Conservation (phyloP, 2,888 invertebrate species). For the Pyrocoelia pectoralis region DNA sequence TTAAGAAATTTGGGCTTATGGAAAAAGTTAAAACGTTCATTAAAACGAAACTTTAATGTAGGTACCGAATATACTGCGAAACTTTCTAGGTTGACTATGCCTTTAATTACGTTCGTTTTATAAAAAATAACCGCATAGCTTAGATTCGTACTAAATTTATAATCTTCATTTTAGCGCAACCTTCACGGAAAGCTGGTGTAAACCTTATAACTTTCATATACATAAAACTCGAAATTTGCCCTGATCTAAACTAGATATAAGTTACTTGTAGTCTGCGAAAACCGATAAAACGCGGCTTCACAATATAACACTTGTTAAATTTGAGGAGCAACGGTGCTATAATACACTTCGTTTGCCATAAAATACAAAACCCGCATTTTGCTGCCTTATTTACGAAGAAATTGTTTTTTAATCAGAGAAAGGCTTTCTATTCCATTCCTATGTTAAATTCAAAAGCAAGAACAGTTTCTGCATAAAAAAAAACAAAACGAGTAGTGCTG, state of each 20-base stretch:
- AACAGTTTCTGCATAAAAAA: not conserved
- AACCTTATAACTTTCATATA: no score
- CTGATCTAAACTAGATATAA: slow-evolving; percentile 18
- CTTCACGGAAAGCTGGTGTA: no score
- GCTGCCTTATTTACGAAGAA: no score
- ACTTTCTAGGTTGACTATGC: not conserved
- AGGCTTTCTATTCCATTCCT: not conserved
- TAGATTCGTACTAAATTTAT: not conserved
- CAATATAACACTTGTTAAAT: slow-evolving; percentile 18
- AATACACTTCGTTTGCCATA: slow-evolving; percentile 10
- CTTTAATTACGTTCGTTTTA: not conserved
- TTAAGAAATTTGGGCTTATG: not conserved
- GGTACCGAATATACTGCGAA: not conserved
- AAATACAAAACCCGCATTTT: no score
- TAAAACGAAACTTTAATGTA: not conserved
- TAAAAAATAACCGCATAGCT: not conserved
- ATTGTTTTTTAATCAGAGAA: no score
- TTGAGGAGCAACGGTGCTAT: slow-evolving; percentile 17
- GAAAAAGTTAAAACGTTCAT: not conserved
- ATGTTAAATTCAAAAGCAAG: not conserved
- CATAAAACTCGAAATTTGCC: not conserved
- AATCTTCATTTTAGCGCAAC: not conserved
- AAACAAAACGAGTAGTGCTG: not conserved
- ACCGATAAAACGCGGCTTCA: slow-evolving; percentile 14
- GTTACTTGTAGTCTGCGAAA: slow-evolving; percentile 16